Evolutionary conservation across 2,113 vertebrate genomes (phyloP).

Genomic region (Xiphorhynchus elegans): DNA sequence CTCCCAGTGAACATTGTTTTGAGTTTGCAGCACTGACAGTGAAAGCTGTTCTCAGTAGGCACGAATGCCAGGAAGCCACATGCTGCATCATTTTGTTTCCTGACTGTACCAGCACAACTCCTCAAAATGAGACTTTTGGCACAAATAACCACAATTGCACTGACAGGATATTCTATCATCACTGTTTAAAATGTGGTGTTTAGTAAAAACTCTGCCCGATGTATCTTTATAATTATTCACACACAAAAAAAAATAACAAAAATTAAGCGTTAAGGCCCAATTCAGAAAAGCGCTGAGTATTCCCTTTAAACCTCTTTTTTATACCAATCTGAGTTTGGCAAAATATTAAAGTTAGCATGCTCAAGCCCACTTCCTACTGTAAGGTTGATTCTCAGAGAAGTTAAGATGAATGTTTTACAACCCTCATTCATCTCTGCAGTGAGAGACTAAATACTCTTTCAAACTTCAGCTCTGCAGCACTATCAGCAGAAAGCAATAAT

Average conservation of each 20-base stretch:
- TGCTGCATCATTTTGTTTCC: not conserved
- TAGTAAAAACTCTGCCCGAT: slow-evolving; percentile 1
- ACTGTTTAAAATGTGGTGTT: not conserved
- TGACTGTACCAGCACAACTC: not conserved
- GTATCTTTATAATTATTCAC: not conserved
- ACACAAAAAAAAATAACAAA: not conserved
- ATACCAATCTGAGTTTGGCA: not conserved
- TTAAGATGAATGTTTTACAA: not conserved
- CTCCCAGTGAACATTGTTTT: not conserved
- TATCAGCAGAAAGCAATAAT: not conserved
- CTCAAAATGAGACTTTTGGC: slow-evolving; percentile 26
- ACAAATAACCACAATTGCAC: not conserved
- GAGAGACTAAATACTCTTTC: not conserved
- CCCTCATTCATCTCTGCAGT: not conserved
- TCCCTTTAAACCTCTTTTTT: not conserved
- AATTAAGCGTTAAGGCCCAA: not conserved
- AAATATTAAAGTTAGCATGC: not conserved
- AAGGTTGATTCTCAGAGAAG: not conserved
- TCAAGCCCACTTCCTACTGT: not conserved
- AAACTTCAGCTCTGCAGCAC: not conserved
- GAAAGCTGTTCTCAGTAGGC: slow-evolving; percentile 24
- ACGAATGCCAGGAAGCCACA: not conserved
- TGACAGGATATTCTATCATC: not conserved
- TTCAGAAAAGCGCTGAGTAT: not conserved
- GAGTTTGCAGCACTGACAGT: not conserved